Percentiles rank a stretch among this genome's conserved stretches.
These are phyloP conservation scores for Platorchestia sp. DNA, from an alignment of 1,140 invertebrate genomes.

Conservation along the genomic window DNA sequence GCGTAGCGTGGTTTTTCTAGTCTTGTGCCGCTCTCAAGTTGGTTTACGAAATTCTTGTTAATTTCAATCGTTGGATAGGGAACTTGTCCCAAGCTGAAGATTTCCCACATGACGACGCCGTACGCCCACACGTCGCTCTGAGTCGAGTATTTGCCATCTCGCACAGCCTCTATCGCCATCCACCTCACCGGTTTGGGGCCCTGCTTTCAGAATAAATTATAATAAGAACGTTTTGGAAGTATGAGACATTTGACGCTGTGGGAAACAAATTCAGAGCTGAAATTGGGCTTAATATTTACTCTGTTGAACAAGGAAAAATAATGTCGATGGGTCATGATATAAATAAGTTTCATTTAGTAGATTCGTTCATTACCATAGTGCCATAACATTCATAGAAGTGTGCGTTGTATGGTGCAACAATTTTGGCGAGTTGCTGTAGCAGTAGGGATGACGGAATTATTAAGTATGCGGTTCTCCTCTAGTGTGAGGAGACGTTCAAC, in stretches of 20 bases:
- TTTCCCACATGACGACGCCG: slow-evolving; percentile 74
- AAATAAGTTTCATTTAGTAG: too few species aligned
- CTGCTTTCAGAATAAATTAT: slow-evolving; percentile 49
- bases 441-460: too few species aligned
- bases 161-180: slow-evolving; percentile 72
- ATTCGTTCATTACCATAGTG: too few species aligned
- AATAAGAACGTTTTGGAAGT: background rate
- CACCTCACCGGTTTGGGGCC: slow-evolving; percentile 72
- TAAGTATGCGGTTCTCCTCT: too few species aligned
- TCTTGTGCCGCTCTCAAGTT: slow-evolving; percentile 61
- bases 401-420: too few species aligned
- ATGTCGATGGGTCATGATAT: too few species aligned
- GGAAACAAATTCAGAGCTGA: background rate
- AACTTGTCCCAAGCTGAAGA: slow-evolving; percentile 71
- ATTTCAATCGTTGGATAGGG: slow-evolving; percentile 69
- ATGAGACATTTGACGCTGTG: background rate
- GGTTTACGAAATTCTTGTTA: slow-evolving; percentile 67
- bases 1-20: slow-evolving; percentile 59
- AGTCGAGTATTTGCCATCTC: slow-evolving; percentile 70
- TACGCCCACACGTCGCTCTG: slow-evolving; percentile 73
- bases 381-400: too few species aligned
- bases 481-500: too few species aligned
- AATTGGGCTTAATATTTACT: background rate
- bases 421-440: too few species aligned
- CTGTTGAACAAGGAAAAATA: too few species aligned